These are phyloP conservation scores for Microtus richardsoni DNA, from an alignment of 2,113 vertebrate genomes.

Conservation along the genomic window DNA sequence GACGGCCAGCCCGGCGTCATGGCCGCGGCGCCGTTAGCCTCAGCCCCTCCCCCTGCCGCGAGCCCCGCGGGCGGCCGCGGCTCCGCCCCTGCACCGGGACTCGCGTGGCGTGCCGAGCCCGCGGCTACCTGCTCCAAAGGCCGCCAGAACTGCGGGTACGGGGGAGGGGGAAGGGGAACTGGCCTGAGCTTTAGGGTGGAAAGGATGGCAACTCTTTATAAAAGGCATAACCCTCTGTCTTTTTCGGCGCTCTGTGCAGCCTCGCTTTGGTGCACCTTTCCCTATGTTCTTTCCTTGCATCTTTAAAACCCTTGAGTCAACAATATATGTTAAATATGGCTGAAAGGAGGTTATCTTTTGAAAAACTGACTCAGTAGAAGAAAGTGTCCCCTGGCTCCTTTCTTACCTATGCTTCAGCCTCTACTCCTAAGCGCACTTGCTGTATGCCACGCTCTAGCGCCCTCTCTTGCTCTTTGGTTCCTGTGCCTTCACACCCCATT, in stretches of 20 bases:
- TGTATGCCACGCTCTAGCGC: conserved; percentile 12
- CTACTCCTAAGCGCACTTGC: neutral
- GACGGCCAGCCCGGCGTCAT: conserved; percentile 13
- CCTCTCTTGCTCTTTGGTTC: conserved; percentile 47
- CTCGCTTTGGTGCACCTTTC: conserved; percentile 56
- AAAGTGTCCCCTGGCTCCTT: conserved; percentile 27
- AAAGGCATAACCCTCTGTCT: conserved; percentile 57
- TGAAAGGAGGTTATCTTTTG: conserved; percentile 32
- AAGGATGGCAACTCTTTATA: conserved; percentile 59
- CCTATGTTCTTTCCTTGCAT: conserved; percentile 59
- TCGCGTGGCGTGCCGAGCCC: neutral
- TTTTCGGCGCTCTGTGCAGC: conserved; percentile 41
- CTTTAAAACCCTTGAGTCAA: conserved; percentile 45
- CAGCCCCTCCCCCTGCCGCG: conserved; percentile 42
- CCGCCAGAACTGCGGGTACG: neutral
- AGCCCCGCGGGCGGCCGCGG: neutral
- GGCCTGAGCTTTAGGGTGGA: conserved; percentile 2
- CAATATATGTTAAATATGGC: conserved; percentile 62
- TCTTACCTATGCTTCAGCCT: conserved; percentile 30
- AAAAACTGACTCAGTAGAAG: conserved; percentile 36
- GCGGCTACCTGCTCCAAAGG: conserved; percentile 54
- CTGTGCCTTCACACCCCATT: conserved; percentile 25
- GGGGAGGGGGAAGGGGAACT: neutral
- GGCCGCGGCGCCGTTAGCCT: conserved; percentile 18
- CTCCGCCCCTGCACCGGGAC: conserved; percentile 37